Evolutionary conservation across 2,113 vertebrate genomes (phyloP), one percentile per base, ranked within the genome.

Genomic region (Muntiacus muntjak): DNA sequence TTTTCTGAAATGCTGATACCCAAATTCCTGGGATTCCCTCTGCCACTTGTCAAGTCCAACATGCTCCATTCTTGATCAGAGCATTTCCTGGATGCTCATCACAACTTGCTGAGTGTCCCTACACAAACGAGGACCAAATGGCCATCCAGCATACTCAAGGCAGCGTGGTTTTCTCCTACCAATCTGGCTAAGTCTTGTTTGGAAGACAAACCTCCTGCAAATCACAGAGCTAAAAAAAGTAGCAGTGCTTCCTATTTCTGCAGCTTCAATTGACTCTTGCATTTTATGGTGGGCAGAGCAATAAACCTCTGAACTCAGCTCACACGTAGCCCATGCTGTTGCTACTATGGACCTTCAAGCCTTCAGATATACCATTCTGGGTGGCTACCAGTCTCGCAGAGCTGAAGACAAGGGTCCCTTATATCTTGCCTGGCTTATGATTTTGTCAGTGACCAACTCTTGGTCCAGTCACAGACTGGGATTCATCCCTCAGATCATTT

Each of bases 261-360:
- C 7, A 3, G 10, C 16, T 60, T 19, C 50, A 19, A 26, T 40
- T 30, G 43, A 26, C 3, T 50, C 16, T 62, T 12, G 13, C 23
- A 5, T 36, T 74, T 95, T 36, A 62, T 19, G 60, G 12, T 3
- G n/a, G 2, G 7, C 26, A 26, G 89, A 47, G 50, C 28, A 17
- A 19, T 47, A 54, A 88, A 58, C n/a, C 9, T 55, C 36, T 52
- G 12, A 30, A 84, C 40, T n/a, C 5, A 55, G 43, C 54, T 81
- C 36, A 26, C 54, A 4, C 0, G 1, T 1, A 30, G 3, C 28
- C 43, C 15, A 4, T 0, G 55, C 7, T 12, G 28, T 28, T 3
- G 0, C 7, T 0, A 6, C 33, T 25, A 7, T 0, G 5, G 36
- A 36, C 23, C 47, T 25, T n/a, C 0, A 6, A 47, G 78, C 36